A percentile compares a stretch with the other conserved stretches of the same genome.
phyloP scores from a whole-genome alignment of 2,113 vertebrate genomes.

The Caranx melampygus region DNA sequence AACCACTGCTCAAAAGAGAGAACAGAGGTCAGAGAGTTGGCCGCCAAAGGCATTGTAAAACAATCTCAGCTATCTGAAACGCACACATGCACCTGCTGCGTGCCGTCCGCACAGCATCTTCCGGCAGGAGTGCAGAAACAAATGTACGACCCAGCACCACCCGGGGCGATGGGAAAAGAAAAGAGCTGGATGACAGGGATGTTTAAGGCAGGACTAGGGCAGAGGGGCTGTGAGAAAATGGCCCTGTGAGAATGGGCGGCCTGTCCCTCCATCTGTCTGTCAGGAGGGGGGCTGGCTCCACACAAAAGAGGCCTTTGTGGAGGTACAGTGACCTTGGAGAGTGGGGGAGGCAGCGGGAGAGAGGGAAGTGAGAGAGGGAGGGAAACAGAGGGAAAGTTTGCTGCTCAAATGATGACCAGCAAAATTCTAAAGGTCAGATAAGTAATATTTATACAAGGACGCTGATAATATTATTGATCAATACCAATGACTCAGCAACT shows the following conservation, averaged over 20 bases:
- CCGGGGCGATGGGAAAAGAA: conserved; percentile 34
- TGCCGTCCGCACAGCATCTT: conserved; percentile 44
- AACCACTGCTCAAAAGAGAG: conserved; percentile 41
- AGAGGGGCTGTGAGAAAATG: conserved; percentile 79
- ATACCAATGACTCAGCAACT: conserved; percentile 5
- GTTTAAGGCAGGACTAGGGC: conserved; percentile 49
- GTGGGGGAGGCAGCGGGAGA: conserved; percentile 16
- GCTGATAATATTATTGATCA: background rate
- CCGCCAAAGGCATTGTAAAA: conserved; percentile 40
- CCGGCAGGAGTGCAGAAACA: conserved; percentile 41
- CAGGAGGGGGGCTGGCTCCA: conserved; percentile 56
- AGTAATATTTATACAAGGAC: conserved; percentile 2
- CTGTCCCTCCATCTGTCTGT: conserved; percentile 72
- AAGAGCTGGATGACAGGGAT: conserved; percentile 10
- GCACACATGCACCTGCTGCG: conserved; percentile 46
- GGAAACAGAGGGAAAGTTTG: conserved; percentile 10
- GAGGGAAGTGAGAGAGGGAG: background rate
- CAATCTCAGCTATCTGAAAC: conserved; percentile 19
- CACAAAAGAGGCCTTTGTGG: conserved; percentile 81
- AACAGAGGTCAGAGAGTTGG: conserved; percentile 55
- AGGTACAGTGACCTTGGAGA: conserved; percentile 69
- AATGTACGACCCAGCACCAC: conserved; percentile 32
- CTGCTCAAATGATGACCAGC: conserved; percentile 4
- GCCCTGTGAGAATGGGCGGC: conserved; percentile 64
- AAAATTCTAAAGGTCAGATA: background rate